Evolutionary conservation across 2,797 vertebrate species (phyloP), one percentile per base, ranked within the genome.

Genomic region (Chloroceryle amazona): DNA sequence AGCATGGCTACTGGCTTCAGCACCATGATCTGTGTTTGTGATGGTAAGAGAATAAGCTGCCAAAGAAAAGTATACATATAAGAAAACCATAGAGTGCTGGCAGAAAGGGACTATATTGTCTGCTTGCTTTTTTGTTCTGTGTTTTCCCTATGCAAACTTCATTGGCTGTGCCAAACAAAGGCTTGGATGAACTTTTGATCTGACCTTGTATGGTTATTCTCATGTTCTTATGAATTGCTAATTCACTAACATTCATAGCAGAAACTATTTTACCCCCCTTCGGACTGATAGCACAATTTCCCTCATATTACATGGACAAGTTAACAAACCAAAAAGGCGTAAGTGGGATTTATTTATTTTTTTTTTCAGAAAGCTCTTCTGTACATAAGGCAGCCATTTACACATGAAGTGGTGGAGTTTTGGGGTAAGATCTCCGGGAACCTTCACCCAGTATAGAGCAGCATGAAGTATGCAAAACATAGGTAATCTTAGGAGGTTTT

Each of bases 1-100:
- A 61, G 4, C 26, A 51, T 4, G 16, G 17, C 31, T 86, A 26
- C 60, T 33, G 58, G 57, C 18, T 55, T 66, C 71, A 73, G 51
- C 57, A 66, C 5, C 49, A 44, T 22, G 11, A 67, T 54, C 29
- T 60, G 3, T 33, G 22, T 47, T 86, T 60, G 6, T 80, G 55
- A 86, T 81, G 7, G 16, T 29, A 81, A 65, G 49, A 85, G 25
- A 87, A 85, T 33, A 87, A 92, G 73, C 6, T 9, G 35, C 5
- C 1, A 44, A 28, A 88, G 15, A 47, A 11, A 14, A 2, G 2
- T 6, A 3, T 16, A 26, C 1, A 0, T 22, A 21, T n/a, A 79
- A 66, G 41, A 9, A 86, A 92, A 42, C 8, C 22, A 55, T 0
- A 17, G 31, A 67, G 2, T 29, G 9, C 23, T 84, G 26, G 17